Base-by-base conservation (phyloP, 2,797 vertebrate genomes). In the Hipposideros larvatus region DNA sequence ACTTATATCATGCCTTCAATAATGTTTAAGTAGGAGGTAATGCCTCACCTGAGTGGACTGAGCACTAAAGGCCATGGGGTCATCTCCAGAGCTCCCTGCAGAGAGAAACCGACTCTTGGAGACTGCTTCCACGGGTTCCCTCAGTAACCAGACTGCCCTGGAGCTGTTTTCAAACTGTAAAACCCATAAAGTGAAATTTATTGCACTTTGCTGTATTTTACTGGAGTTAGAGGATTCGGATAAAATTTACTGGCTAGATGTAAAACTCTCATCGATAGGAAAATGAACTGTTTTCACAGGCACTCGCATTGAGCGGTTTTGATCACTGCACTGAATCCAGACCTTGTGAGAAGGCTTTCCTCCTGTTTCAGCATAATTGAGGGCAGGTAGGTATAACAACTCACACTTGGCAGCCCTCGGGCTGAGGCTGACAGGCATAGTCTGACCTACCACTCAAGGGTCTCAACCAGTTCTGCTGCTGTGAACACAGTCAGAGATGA, bases 151-250 rank as follows among this genome's bases (percentile, higher is more conserved):
- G 92, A 91, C 71, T 75, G 66, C 78, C 85, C 94, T 43, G 89
- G 86, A 94, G 95, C 85, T 96, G 88, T 95, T 96, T 96, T 89
- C 71, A 94, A 97, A 93, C 92, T 94, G 75, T 96, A 94, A 97
- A 97, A 83, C 53, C 70, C 61, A 65, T 97, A 97, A 97, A 98
- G 87, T 96, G 66, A 85, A 96, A 97, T 97, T 97, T 97, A 97
- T 91, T 96, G 84, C 46, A 68, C 92, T 94, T 91, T 43, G 55
- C 71, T 92, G 31, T 88, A 96, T 97, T 98, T 98, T 97, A 96
- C 96, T 96, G 90, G 92, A 96, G 83, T 97, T 96, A 95, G 89
- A 97, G 43, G 53, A 75, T 91, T 93, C 94, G 61, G 96, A 97
- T 96, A 97, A 97, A 96, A 97, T 97, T 96, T 97, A 97, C 90